These are phyloP conservation scores for Potamarius usumacintae DNA, from an alignment of 2,113 vertebrate species.

Conservation along the genomic window DNA sequence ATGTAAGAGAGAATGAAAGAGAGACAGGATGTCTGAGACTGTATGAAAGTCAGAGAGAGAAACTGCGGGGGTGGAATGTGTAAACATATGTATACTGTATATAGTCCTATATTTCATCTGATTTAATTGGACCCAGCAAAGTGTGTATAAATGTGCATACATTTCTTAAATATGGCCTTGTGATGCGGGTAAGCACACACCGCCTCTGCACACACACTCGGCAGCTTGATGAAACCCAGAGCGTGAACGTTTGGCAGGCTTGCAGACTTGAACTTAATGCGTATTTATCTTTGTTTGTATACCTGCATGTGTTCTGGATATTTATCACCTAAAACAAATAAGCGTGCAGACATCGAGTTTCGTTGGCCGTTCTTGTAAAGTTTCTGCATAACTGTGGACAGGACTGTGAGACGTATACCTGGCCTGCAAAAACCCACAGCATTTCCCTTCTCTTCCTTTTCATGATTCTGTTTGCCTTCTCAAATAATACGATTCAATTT, in stretches of 20 bases:
- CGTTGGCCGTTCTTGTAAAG: background rate
- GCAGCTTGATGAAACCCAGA: constrained; percentile 40
- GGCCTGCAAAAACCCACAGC: background rate
- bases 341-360: background rate
- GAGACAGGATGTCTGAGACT: background rate
- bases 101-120: constrained; percentile 13
- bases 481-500: background rate
- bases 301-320: constrained; percentile 50
- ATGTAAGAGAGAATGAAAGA: background rate
- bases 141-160: background rate
- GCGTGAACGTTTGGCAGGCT: constrained; percentile 22
- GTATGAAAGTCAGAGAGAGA: background rate
- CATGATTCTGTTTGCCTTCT: too few species aligned
- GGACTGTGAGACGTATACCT: background rate
- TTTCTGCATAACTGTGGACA: background rate
- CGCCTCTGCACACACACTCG: background rate
- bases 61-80: background rate
- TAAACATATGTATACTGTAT: background rate
- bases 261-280: constrained; percentile 3
- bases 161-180: constrained; percentile 8
- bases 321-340: constrained; percentile 48
- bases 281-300: constrained; percentile 45
- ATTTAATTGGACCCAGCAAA: constrained; percentile 4
- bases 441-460: background rate
- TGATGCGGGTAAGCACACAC: background rate